Evolutionary conservation across 1,140 invertebrate species (phyloP), one percentile per base, ranked within the genome.

Genomic region (Sycobia sp.): DNA sequence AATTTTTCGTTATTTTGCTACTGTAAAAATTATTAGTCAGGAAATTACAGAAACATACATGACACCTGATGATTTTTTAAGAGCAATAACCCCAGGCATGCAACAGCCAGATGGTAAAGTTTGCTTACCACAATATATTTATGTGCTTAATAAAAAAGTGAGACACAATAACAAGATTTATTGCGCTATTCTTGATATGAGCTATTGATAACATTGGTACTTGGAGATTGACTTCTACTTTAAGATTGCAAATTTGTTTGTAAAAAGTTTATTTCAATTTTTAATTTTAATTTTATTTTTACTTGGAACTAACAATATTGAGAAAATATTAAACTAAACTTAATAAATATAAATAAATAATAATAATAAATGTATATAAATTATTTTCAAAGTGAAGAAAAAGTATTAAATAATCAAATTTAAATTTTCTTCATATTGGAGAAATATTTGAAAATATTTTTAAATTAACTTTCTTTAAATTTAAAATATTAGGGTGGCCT

Each of bases 1-100:
- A 87, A 96, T 99, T 77, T 99, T 99, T 85, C 90, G 97, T 51
- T 99, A 99, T 84, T 99, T 99, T 89, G 96, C 97, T n/a, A 98
- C 96, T 38, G 86, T 98, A 67, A 94, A 94, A 84, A 82, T 98
- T 34, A 85, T 88, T 66, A 86, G 85, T 71, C 80, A 86, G 60
- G 86, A 89, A 49, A 86, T 85, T 73, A 88, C 87, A 65, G 94
- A 97, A 78, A 87, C 97, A 69, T 97, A 89, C 73, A 99, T 99
- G 97, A 99, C 96, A 53, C 96, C 97, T 41, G 92, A 96, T 85
- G 97, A 99, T 86, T 98, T 99, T 85, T 86, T 98, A 51, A 86
- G 96, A 75, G 95, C 96, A 43, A 94, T 99, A 59, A 98, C 95
- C 60, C 96, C 96, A 68, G 93, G 94, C 78, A 90, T 95, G 80